phyloP scores from a whole-genome alignment of 1,140 invertebrate genomes.

The Pectinophora gossypiella region DNA sequence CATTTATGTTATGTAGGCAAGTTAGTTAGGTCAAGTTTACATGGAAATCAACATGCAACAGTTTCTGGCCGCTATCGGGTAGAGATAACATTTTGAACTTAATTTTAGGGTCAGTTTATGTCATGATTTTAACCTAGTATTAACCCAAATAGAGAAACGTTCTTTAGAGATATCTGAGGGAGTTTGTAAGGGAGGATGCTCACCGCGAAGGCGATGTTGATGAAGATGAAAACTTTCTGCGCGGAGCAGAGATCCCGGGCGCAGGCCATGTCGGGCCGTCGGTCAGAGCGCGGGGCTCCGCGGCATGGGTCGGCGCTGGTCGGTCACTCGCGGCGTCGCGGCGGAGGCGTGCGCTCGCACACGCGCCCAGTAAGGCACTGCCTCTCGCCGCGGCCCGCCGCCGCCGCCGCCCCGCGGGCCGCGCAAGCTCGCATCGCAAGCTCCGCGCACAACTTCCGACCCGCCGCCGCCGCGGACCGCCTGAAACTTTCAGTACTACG shows the following conservation, averaged over 20 bases:
- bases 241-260: slow-evolving; percentile 48
- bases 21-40: too few species aligned
- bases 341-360: slow-evolving; percentile 17
- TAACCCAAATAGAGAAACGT: too few species aligned
- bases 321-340: slow-evolving; percentile 10
- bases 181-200: too few species aligned
- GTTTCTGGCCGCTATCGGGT: too few species aligned
- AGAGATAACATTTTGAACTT: too few species aligned
- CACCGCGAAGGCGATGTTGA: slow-evolving; percentile 66
- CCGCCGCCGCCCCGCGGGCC: slow-evolving; percentile 4
- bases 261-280: slow-evolving; percentile 38
- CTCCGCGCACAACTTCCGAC: too few species aligned
- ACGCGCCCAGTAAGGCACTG: slow-evolving; percentile 52
- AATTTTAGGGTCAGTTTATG: too few species aligned
- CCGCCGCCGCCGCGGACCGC: slow-evolving; percentile 7
- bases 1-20: too few species aligned
- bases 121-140: too few species aligned
- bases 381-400: not conserved
- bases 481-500: not conserved
- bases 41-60: too few species aligned
- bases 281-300: not conserved
- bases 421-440: slow-evolving; percentile 10
- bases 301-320: not conserved
- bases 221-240: slow-evolving; percentile 64
- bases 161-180: too few species aligned